These are phyloP conservation scores for Chionis minor DNA, from an alignment of 2,113 vertebrate species.

Conservation along the genomic window DNA sequence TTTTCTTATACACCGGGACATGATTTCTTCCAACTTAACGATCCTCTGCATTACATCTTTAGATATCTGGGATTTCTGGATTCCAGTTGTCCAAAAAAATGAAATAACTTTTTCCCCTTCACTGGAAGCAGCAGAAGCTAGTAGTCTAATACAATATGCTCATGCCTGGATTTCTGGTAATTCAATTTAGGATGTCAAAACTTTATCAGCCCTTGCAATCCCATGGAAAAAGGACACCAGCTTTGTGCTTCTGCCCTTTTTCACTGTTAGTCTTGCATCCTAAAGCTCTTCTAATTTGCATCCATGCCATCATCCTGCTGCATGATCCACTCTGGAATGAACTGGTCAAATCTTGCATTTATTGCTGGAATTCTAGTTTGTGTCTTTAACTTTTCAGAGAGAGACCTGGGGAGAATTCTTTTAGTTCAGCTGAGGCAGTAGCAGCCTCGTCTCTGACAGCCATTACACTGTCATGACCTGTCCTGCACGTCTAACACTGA, in stretches of 20 bases:
- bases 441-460: conserved; percentile 7
- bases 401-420: conserved; percentile 11
- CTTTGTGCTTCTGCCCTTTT: not conserved
- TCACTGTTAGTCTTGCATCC: not conserved
- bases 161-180: conserved; percentile 3
- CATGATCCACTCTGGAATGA: not conserved
- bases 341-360: conserved; percentile 4
- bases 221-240: not conserved
- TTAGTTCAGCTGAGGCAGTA: not conserved
- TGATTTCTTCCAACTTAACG: not conserved
- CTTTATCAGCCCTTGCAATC: not conserved
- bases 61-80: not conserved
- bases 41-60: not conserved
- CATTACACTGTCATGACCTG: conserved; percentile 32
- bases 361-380: not conserved
- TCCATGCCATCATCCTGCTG: not conserved
- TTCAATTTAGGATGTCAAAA: not conserved
- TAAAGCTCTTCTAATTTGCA: not conserved
- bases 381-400: not conserved
- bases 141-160: not conserved
- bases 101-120: not conserved
- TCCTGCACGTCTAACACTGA: not conserved
- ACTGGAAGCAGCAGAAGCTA: not conserved
- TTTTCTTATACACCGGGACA: not conserved
- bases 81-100: not conserved